These are phyloP conservation scores for Galagoides demidoff DNA, from an alignment of 2,797 vertebrate genomes.

Conservation along the genomic window DNA sequence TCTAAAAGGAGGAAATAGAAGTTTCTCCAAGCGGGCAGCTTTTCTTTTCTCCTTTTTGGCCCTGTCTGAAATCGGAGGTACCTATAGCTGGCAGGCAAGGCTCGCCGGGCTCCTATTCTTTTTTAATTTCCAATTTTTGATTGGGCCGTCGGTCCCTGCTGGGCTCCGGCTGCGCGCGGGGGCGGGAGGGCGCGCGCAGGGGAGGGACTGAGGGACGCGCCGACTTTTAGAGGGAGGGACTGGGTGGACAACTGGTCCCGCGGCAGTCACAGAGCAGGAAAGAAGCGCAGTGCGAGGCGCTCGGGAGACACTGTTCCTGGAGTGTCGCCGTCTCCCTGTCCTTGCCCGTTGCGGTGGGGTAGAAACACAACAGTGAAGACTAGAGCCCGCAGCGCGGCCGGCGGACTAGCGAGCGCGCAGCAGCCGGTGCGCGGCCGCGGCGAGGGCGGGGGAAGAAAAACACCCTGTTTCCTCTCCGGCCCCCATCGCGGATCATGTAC, in stretches of 20 bases:
- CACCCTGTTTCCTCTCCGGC: slow-evolving; percentile 84
- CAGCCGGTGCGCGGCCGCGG: slow-evolving; percentile 76
- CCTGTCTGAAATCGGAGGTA: neutral
- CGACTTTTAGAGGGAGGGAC: slow-evolving; percentile 79
- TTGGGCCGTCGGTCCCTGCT: slow-evolving; percentile 25
- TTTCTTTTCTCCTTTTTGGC: slow-evolving; percentile 19
- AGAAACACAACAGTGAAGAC: slow-evolving; percentile 32
- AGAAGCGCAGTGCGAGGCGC: slow-evolving; percentile 46
- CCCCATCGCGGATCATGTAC: slow-evolving; percentile 95
- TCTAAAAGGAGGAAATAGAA: slow-evolving; percentile 82
- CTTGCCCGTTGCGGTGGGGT: slow-evolving; percentile 18
- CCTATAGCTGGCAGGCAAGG: neutral
- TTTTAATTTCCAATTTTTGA: slow-evolving; percentile 24
- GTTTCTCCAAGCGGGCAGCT: slow-evolving; percentile 73
- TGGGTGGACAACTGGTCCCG: slow-evolving; percentile 68
- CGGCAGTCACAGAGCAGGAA: slow-evolving; percentile 50
- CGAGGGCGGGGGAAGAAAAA: slow-evolving; percentile 82
- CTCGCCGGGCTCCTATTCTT: neutral
- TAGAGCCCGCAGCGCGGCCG: slow-evolving; percentile 44
- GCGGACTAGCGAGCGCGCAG: slow-evolving; percentile 64
- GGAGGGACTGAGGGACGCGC: slow-evolving; percentile 76
- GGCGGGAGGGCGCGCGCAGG: slow-evolving; percentile 75
- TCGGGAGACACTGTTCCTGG: neutral
- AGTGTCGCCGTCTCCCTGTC: slow-evolving; percentile 13
- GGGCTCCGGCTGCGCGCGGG: slow-evolving; percentile 64